Conservation (phyloP, 2,888 invertebrate genomes). For the Frankliniella fusca region DNA sequence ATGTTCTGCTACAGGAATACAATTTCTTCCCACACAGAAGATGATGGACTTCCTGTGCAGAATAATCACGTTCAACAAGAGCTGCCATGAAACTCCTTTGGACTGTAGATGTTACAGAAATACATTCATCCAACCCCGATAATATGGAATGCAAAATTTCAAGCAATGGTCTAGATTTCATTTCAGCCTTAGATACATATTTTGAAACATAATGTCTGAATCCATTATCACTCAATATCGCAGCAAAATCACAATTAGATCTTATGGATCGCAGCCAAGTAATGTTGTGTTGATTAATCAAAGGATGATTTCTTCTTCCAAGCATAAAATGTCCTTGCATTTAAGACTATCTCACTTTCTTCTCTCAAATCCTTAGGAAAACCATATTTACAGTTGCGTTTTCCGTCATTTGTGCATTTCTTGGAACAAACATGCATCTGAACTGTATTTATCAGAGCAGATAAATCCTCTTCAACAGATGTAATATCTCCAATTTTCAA, state of each 20-base stretch:
- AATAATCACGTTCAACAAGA: background rate
- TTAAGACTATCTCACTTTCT: background rate
- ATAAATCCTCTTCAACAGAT: background rate
- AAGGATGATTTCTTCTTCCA: background rate
- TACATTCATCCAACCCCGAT: background rate
- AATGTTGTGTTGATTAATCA: background rate
- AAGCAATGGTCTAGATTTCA: background rate
- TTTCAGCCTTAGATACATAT: background rate
- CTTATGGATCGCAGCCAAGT: background rate
- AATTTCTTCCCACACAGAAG: background rate
- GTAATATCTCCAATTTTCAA: background rate
- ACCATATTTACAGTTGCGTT: too few relatives aligned
- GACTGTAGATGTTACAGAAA: background rate
- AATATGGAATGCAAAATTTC: background rate
- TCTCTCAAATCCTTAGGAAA: too few relatives aligned
- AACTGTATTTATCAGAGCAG: too few relatives aligned
- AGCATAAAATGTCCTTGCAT: background rate
- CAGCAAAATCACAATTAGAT: background rate
- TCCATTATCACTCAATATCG: too few relatives aligned
- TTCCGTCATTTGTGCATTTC: too few relatives aligned
- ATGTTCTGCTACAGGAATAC: background rate
- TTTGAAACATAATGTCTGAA: background rate
- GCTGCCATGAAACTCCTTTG: background rate
- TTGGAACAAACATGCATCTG: too few relatives aligned
- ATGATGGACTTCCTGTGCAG: background rate